phyloP scores from a whole-genome alignment of 2,888 invertebrate genomes.

The Sussaba pulchella region DNA sequence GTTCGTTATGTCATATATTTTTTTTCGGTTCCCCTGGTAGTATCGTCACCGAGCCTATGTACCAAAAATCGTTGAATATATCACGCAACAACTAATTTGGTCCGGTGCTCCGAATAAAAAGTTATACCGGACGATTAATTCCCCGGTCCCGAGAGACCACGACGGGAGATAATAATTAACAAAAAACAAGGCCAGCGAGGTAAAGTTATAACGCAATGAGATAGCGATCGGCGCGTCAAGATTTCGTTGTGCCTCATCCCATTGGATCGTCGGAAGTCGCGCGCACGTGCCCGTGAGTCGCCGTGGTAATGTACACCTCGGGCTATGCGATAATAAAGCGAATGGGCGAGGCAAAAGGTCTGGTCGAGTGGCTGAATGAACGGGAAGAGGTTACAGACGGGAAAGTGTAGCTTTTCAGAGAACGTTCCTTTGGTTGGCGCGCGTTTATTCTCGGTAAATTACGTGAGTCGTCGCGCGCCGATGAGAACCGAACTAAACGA shows the following conservation, averaged over 20 bases:
- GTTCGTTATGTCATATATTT: no score
- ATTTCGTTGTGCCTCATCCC: constrained; percentile 45
- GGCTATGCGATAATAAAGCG: constrained; percentile 66
- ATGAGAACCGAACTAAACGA: constrained; percentile 64
- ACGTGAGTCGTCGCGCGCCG: no score
- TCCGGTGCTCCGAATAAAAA: no score
- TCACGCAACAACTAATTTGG: no score
- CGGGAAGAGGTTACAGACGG: constrained; percentile 27
- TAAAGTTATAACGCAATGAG: no score
- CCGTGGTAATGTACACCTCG: constrained; percentile 58
- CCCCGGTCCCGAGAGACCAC: no score
- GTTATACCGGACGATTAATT: no score
- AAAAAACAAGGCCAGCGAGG: no score
- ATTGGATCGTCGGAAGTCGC: neutral
- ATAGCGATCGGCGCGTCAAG: constrained; percentile 49
- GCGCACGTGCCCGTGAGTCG: constrained; percentile 60
- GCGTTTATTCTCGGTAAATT: constrained; percentile 63
- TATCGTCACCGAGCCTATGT: no score
- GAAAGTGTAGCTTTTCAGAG: constrained; percentile 15
- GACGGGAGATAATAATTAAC: constrained; percentile 64
- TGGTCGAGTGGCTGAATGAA: constrained; percentile 20
- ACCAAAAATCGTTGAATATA: no score
- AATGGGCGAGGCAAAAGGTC: constrained; percentile 57
- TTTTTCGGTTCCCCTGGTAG: no score
- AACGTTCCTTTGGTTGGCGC: constrained; percentile 62